Evolutionary conservation across 2,113 vertebrate genomes (phyloP).

Genomic region (Athene cunicularia): DNA sequence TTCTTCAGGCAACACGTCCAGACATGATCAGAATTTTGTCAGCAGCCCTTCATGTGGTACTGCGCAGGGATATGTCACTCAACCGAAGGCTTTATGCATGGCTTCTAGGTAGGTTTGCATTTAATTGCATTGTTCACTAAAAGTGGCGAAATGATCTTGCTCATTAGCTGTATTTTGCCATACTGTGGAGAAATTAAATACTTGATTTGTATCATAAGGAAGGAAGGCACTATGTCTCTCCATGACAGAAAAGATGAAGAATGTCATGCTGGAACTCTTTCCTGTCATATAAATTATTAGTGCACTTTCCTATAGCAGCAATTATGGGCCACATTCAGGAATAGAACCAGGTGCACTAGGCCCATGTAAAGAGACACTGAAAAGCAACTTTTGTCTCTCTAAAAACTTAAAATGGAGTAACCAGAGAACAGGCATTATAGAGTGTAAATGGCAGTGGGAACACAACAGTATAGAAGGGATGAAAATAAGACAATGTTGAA

Average conservation of each 20-base stretch:
- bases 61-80: conserved; percentile 98
- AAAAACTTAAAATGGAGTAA: not conserved
- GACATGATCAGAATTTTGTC: conserved; percentile 98
- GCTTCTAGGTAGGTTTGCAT: conserved; percentile 88
- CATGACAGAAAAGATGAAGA: not conserved
- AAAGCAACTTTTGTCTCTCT: not conserved
- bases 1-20: conserved; percentile 89
- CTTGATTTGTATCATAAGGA: not conserved
- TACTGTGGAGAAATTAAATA: not conserved
- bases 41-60: conserved; percentile 95
- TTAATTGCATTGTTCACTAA: not conserved
- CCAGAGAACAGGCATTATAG: not conserved
- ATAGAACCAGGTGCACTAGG: not conserved
- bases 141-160: not conserved
- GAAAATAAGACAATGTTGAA: not conserved
- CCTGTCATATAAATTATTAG: not conserved
- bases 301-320: not conserved
- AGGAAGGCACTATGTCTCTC: not conserved
- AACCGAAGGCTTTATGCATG: conserved; percentile 98
- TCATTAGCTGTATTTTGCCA: not conserved
- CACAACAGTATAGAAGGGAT: not conserved
- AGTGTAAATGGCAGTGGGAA: not conserved
- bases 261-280: not conserved
- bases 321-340: not conserved
- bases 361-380: not conserved